These are phyloP conservation scores for Epizoanthus stellaris DNA, from an alignment of 92 coral and sea anemone genomes.

Conservation along the genomic window DNA sequence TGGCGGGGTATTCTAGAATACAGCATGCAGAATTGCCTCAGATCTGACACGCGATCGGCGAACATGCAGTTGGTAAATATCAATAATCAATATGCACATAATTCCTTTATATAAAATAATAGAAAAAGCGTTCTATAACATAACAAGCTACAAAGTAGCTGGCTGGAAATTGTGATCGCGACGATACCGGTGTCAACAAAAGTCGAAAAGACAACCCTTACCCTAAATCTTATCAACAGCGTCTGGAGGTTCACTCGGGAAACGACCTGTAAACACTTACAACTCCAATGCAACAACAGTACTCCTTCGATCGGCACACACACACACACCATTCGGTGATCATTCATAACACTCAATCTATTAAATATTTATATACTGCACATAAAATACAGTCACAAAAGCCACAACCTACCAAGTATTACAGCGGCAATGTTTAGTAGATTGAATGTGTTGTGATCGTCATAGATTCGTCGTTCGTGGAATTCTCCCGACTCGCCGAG, in stretches of 20 bases:
- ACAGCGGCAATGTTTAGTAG: conserved; percentile 84
- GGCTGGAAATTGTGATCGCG: neutral
- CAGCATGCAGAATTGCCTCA: too few species aligned
- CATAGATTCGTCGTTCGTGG: conserved; percentile 93
- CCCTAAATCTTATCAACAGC: neutral
- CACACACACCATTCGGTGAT: too few species aligned
- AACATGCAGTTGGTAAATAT: neutral
- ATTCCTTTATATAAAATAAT: neutral
- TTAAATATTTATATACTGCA: neutral
- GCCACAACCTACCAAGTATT: conserved; percentile 74
- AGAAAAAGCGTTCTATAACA: neutral
- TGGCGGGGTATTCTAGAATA: too few species aligned
- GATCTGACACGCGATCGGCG: too few species aligned
- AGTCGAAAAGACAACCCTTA: neutral
- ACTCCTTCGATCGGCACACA: too few species aligned
- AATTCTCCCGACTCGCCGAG: conserved; percentile 87
- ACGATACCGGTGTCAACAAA: neutral
- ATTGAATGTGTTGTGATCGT: conserved; percentile 91
- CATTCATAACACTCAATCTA: too few species aligned
- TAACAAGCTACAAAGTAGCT: neutral
- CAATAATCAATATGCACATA: too few species aligned
- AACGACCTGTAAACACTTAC: neutral
- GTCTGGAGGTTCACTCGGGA: neutral
- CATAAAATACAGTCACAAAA: neutral
- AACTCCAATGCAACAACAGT: neutral